These are phyloP conservation scores for Odocoileus hemionus DNA, from an alignment of 2,113 vertebrate genomes.

Conservation along the genomic window DNA sequence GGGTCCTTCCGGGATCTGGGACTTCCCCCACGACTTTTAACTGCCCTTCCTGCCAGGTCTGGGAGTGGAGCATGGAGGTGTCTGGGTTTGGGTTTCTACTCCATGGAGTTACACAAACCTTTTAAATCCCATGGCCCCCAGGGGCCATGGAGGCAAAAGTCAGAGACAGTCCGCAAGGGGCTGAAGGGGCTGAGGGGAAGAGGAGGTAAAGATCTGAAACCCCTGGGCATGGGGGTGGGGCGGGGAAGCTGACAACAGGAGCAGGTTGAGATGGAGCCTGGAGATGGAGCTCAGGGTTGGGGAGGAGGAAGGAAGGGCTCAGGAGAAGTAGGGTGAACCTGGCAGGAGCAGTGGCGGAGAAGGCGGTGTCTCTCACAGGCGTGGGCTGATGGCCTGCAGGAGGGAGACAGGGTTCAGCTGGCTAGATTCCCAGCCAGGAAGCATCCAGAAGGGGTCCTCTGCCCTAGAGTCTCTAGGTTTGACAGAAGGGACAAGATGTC, in stretches of 20 bases:
- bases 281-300: too few species aligned
- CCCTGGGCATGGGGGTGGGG: rapidly evolving
- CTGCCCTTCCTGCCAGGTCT: neutral
- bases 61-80: too few species aligned
- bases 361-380: neutral
- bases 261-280: neutral
- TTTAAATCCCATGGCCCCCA: conserved; percentile 49
- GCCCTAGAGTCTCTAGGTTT: neutral
- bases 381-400: rapidly evolving
- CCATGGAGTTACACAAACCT: conserved; percentile 33
- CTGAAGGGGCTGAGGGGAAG: neutral
- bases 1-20: neutral
- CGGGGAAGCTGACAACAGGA: rapidly evolving
- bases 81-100: conserved; percentile 57
- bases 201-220: neutral
- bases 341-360: neutral
- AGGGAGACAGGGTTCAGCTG: neutral
- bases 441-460: neutral
- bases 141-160: conserved; percentile 1
- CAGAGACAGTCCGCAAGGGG: neutral
- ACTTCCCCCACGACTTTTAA: neutral
- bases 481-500: neutral
- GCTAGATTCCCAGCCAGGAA: neutral
- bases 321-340: neutral
- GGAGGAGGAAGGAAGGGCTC: neutral